Conservation (phyloP, 2,888 invertebrate species). For the Lepas anatifera region DNA sequence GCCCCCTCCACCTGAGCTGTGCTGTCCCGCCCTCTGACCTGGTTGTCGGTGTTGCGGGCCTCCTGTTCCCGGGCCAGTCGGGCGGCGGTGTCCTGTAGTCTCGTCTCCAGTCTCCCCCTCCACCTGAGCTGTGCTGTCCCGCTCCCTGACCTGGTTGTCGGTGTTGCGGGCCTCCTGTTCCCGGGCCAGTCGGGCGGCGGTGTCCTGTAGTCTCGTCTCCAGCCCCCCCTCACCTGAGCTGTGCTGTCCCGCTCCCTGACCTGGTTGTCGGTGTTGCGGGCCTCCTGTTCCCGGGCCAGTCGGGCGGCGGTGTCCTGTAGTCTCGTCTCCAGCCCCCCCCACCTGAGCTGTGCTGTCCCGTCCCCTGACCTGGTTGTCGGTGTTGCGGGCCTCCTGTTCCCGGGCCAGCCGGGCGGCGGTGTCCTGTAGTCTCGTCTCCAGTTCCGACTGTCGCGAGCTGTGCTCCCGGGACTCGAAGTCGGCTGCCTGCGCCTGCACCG, state of each 20-base stretch:
- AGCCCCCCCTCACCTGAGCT: conserved; percentile 36
- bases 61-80: too few species aligned
- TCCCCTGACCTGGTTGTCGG: not conserved
- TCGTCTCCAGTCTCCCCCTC: too few species aligned
- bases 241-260: too few species aligned
- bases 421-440: not conserved
- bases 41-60: too few species aligned
- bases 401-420: not conserved
- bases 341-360: too few species aligned
- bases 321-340: not conserved
- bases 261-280: not conserved
- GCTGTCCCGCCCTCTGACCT: too few species aligned
- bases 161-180: conserved; percentile 44
- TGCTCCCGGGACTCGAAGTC: not conserved
- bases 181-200: conserved; percentile 30
- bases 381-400: not conserved
- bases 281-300: not conserved
- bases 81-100: too few species aligned
- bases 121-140: too few species aligned
- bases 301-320: too few species aligned
- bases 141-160: conserved; percentile 26
- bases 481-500: not conserved
- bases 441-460: not conserved
- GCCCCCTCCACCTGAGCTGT: too few species aligned
- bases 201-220: too few species aligned